A percentile compares a stretch with the other conserved stretches of the same genome.
phyloP scores from a whole-genome alignment of 2,113 vertebrate genomes.

The Plotosus lineatus region DNA sequence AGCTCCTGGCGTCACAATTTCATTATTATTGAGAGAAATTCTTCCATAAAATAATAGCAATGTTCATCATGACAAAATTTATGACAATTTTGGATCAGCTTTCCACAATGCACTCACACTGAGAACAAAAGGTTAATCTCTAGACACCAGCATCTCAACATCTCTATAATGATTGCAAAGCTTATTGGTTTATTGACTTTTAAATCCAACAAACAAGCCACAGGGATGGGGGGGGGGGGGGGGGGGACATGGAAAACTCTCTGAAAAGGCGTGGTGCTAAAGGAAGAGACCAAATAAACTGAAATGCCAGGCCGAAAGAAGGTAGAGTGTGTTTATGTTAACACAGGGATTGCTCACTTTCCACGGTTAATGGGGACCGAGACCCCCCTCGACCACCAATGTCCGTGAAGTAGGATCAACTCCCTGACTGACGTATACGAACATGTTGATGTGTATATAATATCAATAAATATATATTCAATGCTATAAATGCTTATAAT shows the following conservation, averaged over 20 bases:
- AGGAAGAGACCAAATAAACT: background rate
- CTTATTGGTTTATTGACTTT: constrained; percentile 45
- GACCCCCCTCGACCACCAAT: no score
- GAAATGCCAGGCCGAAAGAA: background rate
- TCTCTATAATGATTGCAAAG: background rate
- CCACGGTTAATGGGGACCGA: no score
- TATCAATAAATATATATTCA: no score
- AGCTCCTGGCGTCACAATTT: no score
- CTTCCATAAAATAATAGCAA: no score
- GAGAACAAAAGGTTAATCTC: background rate
- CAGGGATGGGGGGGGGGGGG: no score
- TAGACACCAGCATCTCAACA: background rate
- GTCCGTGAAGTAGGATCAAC: no score
- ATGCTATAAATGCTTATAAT: no score
- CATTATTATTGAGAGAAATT: no score
- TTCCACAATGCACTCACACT: background rate
- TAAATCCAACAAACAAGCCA: constrained; percentile 18
- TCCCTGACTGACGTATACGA: no score
- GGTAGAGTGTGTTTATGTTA: background rate
- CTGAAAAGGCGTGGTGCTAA: background rate
- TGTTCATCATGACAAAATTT: background rate
- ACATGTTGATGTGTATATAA: no score
- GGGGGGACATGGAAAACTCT: background rate
- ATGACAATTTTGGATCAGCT: background rate
- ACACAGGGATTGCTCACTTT: no score